These are phyloP conservation scores for Nezara viridula DNA, from an alignment of 2,888 invertebrate genomes.

Conservation along the genomic window DNA sequence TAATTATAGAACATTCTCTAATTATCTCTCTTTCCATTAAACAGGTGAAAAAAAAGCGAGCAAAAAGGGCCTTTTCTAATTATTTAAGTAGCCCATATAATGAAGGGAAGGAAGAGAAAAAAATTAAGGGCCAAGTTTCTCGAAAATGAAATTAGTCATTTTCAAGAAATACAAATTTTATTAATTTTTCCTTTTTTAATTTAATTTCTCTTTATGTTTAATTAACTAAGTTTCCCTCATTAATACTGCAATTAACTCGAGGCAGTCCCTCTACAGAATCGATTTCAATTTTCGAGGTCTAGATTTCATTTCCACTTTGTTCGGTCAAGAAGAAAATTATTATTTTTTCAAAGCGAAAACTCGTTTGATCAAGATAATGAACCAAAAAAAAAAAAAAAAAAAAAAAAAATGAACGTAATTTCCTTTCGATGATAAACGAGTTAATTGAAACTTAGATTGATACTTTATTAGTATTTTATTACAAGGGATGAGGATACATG, in stretches of 20 bases:
- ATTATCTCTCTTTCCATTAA: background rate
- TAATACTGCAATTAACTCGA: background rate
- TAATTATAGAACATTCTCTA: background rate
- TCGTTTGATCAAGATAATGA: background rate
- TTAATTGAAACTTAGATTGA: background rate
- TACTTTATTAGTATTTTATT: too few relatives aligned
- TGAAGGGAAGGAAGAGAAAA: background rate
- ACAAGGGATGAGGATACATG: too few relatives aligned
- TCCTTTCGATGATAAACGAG: background rate
- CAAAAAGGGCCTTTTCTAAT: background rate
- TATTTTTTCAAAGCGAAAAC: slow-evolving; percentile 7
- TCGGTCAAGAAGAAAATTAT: background rate
- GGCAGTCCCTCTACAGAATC: background rate
- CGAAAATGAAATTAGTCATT: background rate
- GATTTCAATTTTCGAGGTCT: background rate
- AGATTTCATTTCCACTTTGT: background rate
- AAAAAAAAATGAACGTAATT: too few relatives aligned
- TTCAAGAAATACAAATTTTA: slow-evolving; percentile 23
- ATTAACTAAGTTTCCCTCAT: background rate
- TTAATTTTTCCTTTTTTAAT: background rate
- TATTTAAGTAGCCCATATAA: background rate
- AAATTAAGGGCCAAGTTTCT: background rate
- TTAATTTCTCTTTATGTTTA: slow-evolving; percentile 9
- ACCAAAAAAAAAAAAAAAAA: background rate
- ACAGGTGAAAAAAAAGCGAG: background rate